Evolutionary conservation across 1,140 invertebrate genomes (phyloP).

Genomic region (Lycorma delicatula): DNA sequence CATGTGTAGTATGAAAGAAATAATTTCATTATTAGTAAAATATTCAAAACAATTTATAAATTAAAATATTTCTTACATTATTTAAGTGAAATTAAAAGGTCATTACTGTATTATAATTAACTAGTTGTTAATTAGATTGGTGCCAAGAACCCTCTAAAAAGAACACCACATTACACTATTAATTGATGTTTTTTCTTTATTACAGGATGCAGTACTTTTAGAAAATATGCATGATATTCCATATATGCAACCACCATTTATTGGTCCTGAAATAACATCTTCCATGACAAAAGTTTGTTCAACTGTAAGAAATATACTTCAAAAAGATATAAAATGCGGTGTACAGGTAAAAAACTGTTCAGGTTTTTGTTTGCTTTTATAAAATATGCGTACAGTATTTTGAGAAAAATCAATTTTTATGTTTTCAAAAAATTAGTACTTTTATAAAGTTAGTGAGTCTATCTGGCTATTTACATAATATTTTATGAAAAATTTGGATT

Average conservation of each 20-base stretch:
- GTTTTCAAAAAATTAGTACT: no score
- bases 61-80: no score
- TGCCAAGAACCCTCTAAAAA: background rate
- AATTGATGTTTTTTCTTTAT: constrained; percentile 20
- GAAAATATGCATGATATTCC: constrained; percentile 87
- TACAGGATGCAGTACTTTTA: constrained; percentile 64
- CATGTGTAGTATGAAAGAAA: no score
- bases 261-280: constrained; percentile 60
- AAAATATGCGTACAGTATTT: no score
- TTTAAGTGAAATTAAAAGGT: background rate
- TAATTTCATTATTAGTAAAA: background rate
- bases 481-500: no score
- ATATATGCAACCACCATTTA: constrained; percentile 48
- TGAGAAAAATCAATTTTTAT: no score
- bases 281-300: constrained; percentile 54
- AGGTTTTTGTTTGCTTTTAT: no score
- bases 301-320: constrained; percentile 45
- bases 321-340: constrained; percentile 45
- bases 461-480: no score
- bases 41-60: no score
- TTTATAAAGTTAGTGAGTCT: no score
- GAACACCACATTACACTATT: background rate
- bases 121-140: background rate
- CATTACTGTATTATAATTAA: background rate
- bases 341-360: constrained; percentile 45